phyloP scores from a whole-genome alignment of 2,888 invertebrate species.

The Conops quadrifasciatus region DNA sequence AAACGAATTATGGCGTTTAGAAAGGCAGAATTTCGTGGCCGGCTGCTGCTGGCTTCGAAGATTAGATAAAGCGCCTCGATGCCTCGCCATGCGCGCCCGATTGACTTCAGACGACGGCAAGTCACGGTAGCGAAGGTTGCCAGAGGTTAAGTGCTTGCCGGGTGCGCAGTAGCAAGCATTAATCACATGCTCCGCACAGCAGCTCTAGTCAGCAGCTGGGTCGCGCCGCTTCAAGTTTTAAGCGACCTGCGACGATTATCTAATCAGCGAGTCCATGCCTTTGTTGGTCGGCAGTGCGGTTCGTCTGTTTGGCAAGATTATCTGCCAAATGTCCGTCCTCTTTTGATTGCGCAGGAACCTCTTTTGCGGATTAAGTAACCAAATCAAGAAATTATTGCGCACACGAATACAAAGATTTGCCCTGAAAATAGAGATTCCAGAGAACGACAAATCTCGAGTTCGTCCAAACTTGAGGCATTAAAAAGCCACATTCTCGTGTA shows the following conservation, averaged over 20 bases:
- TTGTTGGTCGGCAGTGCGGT: background rate
- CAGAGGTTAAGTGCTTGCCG: conserved; percentile 13
- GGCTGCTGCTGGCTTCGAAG: too few species aligned
- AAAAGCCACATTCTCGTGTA: too few species aligned
- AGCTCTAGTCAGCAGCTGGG: background rate
- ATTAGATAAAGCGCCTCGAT: background rate
- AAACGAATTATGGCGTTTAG: background rate
- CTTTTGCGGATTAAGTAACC: too few species aligned
- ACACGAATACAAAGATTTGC: too few species aligned
- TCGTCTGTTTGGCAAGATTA: too few species aligned
- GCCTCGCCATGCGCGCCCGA: background rate
- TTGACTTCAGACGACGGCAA: background rate
- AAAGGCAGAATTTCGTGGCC: conserved; percentile 1
- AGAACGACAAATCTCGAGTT: too few species aligned
- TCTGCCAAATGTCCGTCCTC: too few species aligned
- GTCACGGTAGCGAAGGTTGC: conserved; percentile 10
- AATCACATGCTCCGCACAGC: conserved; percentile 12
- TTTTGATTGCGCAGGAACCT: too few species aligned
- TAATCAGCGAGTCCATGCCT: conserved; percentile 20
- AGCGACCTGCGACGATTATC: conserved; percentile 29
- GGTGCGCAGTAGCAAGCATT: conserved; percentile 18
- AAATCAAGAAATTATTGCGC: too few species aligned
- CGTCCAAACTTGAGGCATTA: too few species aligned
- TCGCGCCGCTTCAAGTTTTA: background rate
- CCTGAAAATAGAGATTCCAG: too few species aligned